phyloP scores from a whole-genome alignment of 1,140 invertebrate species.

The Zophobas atratus region DNA sequence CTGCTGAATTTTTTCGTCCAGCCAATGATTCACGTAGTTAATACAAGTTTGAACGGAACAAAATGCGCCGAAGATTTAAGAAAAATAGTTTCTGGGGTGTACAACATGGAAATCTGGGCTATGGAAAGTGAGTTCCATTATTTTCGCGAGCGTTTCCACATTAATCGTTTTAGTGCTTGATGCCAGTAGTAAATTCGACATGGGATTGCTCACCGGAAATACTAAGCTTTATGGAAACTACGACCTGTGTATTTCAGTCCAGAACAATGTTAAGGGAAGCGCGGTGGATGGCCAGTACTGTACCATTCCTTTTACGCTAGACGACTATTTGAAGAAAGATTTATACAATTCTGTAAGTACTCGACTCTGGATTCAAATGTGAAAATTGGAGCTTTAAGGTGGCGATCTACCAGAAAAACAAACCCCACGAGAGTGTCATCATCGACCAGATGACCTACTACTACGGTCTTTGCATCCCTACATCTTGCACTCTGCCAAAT shows the following conservation, averaged over 20 bases:
- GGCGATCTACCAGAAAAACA: no score
- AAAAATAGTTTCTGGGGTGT: not conserved
- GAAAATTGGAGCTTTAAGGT: no score
- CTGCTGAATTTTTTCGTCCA: no score
- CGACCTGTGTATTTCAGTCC: slow-evolving; percentile 57
- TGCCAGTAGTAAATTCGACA: slow-evolving; percentile 57
- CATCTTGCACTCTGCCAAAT: not conserved
- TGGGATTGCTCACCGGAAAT: slow-evolving; percentile 54
- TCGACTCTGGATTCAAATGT: no score
- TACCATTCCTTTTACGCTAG: slow-evolving; percentile 50
- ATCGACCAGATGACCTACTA: not conserved
- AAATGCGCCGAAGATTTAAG: no score
- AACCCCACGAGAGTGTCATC: no score
- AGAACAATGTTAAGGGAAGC: slow-evolving; percentile 11
- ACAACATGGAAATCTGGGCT: not conserved
- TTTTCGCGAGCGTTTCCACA: not conserved
- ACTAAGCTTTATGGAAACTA: slow-evolving; percentile 55
- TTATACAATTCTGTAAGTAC: not conserved
- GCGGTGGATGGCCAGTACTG: slow-evolving; percentile 59
- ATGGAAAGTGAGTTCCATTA: not conserved
- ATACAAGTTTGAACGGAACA: no score
- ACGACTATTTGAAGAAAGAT: slow-evolving; percentile 22
- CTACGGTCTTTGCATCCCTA: not conserved
- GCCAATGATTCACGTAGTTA: no score
- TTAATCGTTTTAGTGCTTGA: slow-evolving; percentile 57